Base-by-base conservation (phyloP, 2,888 invertebrate genomes). In the Perdita meconis region DNA sequence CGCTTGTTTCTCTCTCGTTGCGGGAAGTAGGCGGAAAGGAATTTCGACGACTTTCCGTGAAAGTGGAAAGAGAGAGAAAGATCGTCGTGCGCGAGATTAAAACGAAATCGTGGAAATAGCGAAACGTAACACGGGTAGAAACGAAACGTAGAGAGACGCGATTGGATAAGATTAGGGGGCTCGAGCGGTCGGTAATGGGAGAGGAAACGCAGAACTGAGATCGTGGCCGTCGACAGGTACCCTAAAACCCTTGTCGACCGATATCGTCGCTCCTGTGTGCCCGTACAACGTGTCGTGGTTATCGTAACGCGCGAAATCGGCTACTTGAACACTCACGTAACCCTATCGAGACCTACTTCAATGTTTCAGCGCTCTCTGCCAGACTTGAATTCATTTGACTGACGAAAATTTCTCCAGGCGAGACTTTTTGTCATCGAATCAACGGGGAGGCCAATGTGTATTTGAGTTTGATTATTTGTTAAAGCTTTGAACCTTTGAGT, bases 221-320 rank as follows among this genome's bases (percentile, higher is more conserved):
- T 78, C 73, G 78, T 47, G 66, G 24, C 77, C 76, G 84, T 78
- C 82, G 84, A 81, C 84, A 70, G 74, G 70, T 60, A 70, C 24
- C 76, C 76, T 60, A 24, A 67, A 76, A 74, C 44, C 26, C 66
- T 79, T 67, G 79, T 78, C 81, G 71, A 64, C 59, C 65, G 75
- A 75, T 60, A 65, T 60, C 40, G 72, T 66, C 77, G 59, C 63
- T 55, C 55, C 53, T 42, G 13, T 8, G 57, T 47, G 44, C 12
- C 22, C 24, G 50, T 51, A 16, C 34, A 38, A 65, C 64, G 65
- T 59, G 66, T 78, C 78, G 78, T 61, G 80, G 63, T 80, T 78
- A 84, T 84, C 78, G 76, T 74, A 77, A 74, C 75, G 64, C 78
- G 76, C 51, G 59, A 83, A 83, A 82, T 76, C 82, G 67, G 57